phyloP scores from a whole-genome alignment of 2,113 vertebrate species.

The Pseudolaguvia tuberculata region DNA sequence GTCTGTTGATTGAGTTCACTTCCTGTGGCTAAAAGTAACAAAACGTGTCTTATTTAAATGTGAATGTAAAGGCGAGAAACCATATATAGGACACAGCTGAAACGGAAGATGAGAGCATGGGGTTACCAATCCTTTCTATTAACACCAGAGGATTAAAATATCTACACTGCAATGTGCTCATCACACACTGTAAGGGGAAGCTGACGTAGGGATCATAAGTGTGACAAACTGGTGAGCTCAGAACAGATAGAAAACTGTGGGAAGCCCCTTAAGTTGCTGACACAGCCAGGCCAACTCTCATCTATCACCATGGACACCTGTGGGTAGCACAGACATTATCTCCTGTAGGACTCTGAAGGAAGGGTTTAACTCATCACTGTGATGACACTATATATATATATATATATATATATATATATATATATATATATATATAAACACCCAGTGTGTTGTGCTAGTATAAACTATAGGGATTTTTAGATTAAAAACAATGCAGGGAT shows the following conservation, averaged over 20 bases:
- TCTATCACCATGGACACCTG: constrained; percentile 18
- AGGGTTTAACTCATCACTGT: constrained; percentile 7
- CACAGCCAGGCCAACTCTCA: constrained; percentile 27
- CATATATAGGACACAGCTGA: constrained; percentile 38
- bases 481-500: no score
- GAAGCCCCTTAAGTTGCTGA: constrained; percentile 41
- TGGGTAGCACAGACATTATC: constrained; percentile 5
- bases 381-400: no score
- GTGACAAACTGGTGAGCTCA: constrained; percentile 40
- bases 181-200: constrained; percentile 22
- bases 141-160: constrained; percentile 1
- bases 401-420: no score
- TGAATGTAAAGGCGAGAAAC: constrained; percentile 7
- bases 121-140: constrained; percentile 38
- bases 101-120: constrained; percentile 19
- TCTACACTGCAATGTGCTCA: not conserved
- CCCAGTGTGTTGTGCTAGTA: no score
- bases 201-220: constrained; percentile 23
- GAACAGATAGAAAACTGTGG: constrained; percentile 22
- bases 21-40: constrained; percentile 31
- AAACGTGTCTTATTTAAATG: constrained; percentile 33
- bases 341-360: constrained; percentile 11
- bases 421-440: no score
- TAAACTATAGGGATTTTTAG: no score
- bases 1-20: constrained; percentile 16